These are phyloP conservation scores for Pedetes capensis DNA, from an alignment of 2,113 vertebrate genomes.

Conservation along the genomic window DNA sequence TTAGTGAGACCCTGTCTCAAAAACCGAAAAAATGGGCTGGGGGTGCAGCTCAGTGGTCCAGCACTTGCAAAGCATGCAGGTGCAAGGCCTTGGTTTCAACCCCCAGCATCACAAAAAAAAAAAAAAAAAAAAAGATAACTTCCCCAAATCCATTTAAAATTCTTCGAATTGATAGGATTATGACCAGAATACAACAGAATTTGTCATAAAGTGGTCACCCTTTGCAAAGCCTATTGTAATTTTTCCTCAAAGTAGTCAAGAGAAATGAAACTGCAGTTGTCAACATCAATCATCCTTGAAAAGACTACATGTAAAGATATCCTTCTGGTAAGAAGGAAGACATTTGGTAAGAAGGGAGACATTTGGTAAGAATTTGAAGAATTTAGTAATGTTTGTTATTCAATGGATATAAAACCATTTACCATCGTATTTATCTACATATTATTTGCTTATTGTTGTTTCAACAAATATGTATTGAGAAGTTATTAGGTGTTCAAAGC, in stretches of 20 bases:
- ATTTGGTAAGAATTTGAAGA: not conserved
- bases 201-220: not conserved
- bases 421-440: not conserved
- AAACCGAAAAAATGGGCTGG: too few species aligned
- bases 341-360: too few species aligned
- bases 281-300: not conserved
- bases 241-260: not conserved
- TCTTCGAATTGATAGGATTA: conserved; percentile 15
- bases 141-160: not conserved
- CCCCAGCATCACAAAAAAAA: too few species aligned
- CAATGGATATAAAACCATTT: conserved; percentile 24
- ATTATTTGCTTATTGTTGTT: not conserved
- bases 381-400: not conserved
- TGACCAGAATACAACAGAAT: not conserved
- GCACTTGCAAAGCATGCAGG: too few species aligned
- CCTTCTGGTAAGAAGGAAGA: not conserved
- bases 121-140: too few species aligned
- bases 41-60: too few species aligned
- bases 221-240: conserved; percentile 1
- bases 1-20: too few species aligned
- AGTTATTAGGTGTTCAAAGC: not conserved
- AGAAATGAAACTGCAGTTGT: not conserved
- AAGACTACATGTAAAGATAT: not conserved
- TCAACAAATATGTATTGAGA: not conserved
- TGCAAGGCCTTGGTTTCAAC: too few species aligned